phyloP scores from a whole-genome alignment of 2,888 invertebrate genomes.

The Leptarthrus brevirostris region DNA sequence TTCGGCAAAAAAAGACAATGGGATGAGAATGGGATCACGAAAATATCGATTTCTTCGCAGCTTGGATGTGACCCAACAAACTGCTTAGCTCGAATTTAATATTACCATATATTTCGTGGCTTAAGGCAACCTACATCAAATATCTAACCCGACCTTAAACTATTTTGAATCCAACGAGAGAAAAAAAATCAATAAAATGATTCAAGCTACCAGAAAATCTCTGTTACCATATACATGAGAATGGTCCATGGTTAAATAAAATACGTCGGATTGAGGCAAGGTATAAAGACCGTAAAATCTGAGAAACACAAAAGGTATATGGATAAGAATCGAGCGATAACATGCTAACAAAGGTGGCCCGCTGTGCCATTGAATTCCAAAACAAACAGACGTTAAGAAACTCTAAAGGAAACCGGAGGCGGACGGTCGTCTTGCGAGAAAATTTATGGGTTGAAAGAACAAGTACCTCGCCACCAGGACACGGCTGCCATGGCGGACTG shows the following conservation, averaged over 20 bases:
- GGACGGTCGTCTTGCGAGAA: slow-evolving; percentile 50
- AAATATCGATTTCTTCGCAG: slow-evolving; percentile 32
- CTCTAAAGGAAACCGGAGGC: slow-evolving; percentile 35
- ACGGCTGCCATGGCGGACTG: no score
- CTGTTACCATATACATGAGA: slow-evolving; percentile 18
- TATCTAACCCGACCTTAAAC: slow-evolving; percentile 5
- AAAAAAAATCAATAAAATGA: slow-evolving; percentile 8
- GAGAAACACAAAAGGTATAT: slow-evolving; percentile 43
- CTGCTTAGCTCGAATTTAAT: neutral
- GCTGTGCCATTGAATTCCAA: slow-evolving; percentile 66
- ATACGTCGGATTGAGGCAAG: neutral
- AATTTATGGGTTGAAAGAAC: slow-evolving; percentile 49
- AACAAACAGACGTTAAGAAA: slow-evolving; percentile 52
- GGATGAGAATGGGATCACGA: slow-evolving; percentile 29
- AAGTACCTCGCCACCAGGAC: neutral
- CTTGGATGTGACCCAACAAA: neutral
- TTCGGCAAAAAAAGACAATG: slow-evolving; percentile 17
- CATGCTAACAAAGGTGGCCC: slow-evolving; percentile 68
- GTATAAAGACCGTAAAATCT: slow-evolving; percentile 39
- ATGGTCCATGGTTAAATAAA: slow-evolving; percentile 3
- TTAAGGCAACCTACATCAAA: slow-evolving; percentile 17
- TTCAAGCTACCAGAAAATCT: slow-evolving; percentile 32
- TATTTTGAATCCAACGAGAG: neutral
- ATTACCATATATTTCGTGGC: neutral
- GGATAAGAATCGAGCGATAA: slow-evolving; percentile 65